These are phyloP conservation scores for Cyrtonyx montezumae DNA, from an alignment of 2,113 vertebrate genomes.

Conservation along the genomic window DNA sequence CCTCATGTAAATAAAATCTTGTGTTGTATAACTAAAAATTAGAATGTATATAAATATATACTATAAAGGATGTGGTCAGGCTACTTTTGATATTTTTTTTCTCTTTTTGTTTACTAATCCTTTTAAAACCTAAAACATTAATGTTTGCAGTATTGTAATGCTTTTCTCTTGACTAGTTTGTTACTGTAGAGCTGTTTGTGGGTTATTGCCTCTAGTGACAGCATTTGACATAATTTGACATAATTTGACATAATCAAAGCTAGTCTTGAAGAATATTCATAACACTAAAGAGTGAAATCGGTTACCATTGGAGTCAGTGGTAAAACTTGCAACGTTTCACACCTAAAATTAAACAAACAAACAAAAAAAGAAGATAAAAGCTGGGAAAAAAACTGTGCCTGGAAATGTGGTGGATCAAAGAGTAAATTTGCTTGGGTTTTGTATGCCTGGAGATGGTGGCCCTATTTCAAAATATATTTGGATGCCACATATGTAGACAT, in stretches of 20 bases:
- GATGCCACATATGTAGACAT: neutral
- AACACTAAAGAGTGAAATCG: neutral
- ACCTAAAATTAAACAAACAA: neutral
- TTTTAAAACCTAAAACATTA: neutral
- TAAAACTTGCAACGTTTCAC: neutral
- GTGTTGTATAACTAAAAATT: neutral
- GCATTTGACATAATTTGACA: neutral
- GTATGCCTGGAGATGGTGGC: neutral
- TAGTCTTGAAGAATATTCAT: neutral
- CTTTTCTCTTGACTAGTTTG: neutral
- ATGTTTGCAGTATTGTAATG: neutral
- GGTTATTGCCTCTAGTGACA: neutral
- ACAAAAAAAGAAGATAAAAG: neutral
- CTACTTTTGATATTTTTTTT: neutral
- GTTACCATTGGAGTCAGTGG: neutral
- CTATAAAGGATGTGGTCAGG: neutral
- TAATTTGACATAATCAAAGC: neutral
- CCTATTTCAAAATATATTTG: neutral
- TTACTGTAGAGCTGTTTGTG: neutral
- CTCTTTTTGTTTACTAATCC: neutral
- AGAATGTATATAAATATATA: neutral
- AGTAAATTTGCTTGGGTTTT: neutral
- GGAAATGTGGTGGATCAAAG: neutral
- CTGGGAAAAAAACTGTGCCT: neutral
- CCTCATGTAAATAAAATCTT: neutral